Conservation (phyloP, 1,140 invertebrate species). For the Drosophila repleta region DNA sequence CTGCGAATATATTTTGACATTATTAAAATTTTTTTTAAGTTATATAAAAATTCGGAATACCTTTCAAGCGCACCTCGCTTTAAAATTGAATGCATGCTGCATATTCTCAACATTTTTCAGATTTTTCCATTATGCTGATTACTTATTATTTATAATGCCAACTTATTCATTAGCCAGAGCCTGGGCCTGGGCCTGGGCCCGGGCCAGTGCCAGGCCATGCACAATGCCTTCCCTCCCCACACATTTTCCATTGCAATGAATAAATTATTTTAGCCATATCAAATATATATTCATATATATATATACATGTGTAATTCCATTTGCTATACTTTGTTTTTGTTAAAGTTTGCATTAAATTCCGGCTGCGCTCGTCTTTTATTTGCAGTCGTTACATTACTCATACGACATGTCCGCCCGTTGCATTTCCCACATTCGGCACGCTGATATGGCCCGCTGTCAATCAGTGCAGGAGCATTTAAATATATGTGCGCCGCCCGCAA, state of each 20-base stretch:
- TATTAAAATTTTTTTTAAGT: no score
- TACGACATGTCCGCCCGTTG: slow-evolving; percentile 49
- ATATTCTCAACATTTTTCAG: background rate
- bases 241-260: slow-evolving; percentile 9
- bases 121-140: background rate
- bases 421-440: slow-evolving; percentile 23
- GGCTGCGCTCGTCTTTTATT: slow-evolving; percentile 32
- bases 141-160: slow-evolving; percentile 11
- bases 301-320: background rate
- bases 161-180: slow-evolving; percentile 21
- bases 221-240: background rate
- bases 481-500: slow-evolving; percentile 42
- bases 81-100: background rate
- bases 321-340: background rate
- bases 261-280: slow-evolving; percentile 31
- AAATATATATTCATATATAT: slow-evolving; percentile 4
- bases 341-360: slow-evolving; percentile 2
- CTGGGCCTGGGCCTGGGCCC: no score
- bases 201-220: no score
- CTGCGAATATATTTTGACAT: no score
- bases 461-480: slow-evolving; percentile 77
- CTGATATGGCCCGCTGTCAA: slow-evolving; percentile 72
- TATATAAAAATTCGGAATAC: background rate
- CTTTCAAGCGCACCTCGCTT: background rate
- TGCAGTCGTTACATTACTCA: slow-evolving; percentile 73